A percentile compares a stretch with the other conserved stretches of the same genome.
Evolutionary conservation across 2,888 invertebrate species (phyloP).

Genomic region (Dilophus febrilis): DNA sequence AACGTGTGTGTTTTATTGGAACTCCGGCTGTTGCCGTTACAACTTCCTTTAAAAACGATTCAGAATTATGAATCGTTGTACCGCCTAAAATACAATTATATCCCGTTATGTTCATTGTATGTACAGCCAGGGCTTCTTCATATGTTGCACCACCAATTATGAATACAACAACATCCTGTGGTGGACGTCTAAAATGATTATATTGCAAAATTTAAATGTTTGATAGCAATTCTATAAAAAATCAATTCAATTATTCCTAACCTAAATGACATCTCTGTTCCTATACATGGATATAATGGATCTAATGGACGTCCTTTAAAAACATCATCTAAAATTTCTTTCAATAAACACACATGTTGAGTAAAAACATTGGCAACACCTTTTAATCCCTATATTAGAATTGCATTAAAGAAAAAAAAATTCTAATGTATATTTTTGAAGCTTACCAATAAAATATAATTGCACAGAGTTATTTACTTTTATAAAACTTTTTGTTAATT

Average conservation of each 20-base stretch:
- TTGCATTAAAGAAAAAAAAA: too few species aligned
- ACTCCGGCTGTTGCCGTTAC: conserved; percentile 46
- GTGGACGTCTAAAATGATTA: conserved; percentile 35
- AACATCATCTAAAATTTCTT: conserved; percentile 77
- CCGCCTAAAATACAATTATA: conserved; percentile 76
- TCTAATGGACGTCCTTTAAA: conserved; percentile 81
- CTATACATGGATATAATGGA: conserved; percentile 67
- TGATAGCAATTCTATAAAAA: not conserved
- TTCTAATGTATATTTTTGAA: not conserved
- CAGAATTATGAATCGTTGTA: conserved; percentile 79
- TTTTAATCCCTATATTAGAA: conserved; percentile 46
- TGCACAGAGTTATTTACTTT: too few species aligned
- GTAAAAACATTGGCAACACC: conserved; percentile 99
- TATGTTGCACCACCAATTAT: conserved; percentile 93
- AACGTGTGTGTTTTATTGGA: conserved; percentile 43
- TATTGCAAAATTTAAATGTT: conserved; percentile 1
- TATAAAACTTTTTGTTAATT: conserved; percentile 40
- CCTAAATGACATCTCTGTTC: conserved; percentile 36
- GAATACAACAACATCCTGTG: conserved; percentile 90
- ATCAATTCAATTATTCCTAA: not conserved
- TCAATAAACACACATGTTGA: conserved; percentile 87
- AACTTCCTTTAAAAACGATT: conserved; percentile 62
- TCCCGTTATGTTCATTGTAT: conserved; percentile 55
- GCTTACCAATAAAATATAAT: too few species aligned
- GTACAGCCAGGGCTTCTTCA: conserved; percentile 79